These are phyloP conservation scores for Echinometra lucunter DNA, from an alignment of 53 echinoderm and acorn worm species.

Conservation along the genomic window DNA sequence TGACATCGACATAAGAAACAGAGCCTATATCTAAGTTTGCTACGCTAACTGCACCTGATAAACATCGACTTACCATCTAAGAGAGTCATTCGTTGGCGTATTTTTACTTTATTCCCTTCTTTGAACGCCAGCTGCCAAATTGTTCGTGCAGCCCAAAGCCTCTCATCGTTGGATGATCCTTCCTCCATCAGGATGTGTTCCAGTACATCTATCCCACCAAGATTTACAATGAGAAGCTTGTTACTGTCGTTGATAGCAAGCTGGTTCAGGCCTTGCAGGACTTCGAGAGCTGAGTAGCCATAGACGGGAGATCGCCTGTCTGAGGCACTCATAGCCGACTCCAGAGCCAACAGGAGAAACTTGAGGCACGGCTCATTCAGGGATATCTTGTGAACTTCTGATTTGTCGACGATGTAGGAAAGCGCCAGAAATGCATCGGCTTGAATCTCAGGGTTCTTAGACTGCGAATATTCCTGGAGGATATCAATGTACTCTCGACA, in stretches of 20 bases:
- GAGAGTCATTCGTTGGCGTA: conserved; percentile 67
- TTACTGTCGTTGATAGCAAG: conserved; percentile 85
- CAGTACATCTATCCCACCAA: conserved; percentile 75
- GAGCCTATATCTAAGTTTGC: too few species aligned
- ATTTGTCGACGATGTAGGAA: conserved; percentile 43
- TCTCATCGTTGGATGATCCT: conserved; percentile 71
- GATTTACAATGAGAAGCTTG: conserved; percentile 86
- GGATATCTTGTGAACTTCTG: conserved; percentile 30
- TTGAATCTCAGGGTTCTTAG: neutral
- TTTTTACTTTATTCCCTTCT: conserved; percentile 74
- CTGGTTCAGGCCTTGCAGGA: conserved; percentile 83
- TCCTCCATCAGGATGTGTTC: conserved; percentile 73
- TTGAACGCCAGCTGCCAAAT: conserved; percentile 91
- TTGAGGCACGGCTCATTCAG: conserved; percentile 22
- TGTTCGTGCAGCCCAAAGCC: conserved; percentile 76
- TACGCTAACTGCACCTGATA: neutral
- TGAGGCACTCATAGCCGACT: neutral
- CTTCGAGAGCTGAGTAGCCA: conserved; percentile 79
- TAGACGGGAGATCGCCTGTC: neutral
- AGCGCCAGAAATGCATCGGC: conserved; percentile 47
- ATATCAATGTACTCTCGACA: conserved; percentile 30
- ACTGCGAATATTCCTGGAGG: neutral
- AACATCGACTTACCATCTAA: conserved; percentile 71
- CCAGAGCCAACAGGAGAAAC: conserved; percentile 17
- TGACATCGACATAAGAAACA: neutral